These are phyloP conservation scores for Onchidella celtica DNA, from an alignment of 2,888 invertebrate species.

Conservation along the genomic window DNA sequence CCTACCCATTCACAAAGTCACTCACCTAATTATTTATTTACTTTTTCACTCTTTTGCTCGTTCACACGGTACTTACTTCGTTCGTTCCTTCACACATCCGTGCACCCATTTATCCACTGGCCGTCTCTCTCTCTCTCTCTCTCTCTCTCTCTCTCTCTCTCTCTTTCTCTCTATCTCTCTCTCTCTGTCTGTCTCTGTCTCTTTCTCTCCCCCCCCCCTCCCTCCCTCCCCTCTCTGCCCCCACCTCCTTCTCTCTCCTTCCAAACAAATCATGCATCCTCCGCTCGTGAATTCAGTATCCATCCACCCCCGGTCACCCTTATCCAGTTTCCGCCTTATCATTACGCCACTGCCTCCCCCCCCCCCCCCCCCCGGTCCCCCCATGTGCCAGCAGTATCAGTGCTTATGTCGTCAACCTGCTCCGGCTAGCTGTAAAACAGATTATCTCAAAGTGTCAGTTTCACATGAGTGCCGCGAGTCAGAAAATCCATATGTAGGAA, in stretches of 20 bases:
- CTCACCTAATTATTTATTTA: background rate
- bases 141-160: constrained; percentile 3
- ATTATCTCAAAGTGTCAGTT: constrained; percentile 5
- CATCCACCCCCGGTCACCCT: background rate
- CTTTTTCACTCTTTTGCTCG: background rate
- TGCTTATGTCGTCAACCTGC: no score
- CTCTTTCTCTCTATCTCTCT: no score
- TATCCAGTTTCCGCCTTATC: no score
- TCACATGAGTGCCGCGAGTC: background rate
- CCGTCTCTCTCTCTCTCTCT: no score
- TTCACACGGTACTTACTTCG: no score
- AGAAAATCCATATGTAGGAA: no score
- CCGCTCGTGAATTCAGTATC: background rate
- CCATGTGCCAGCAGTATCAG: background rate
- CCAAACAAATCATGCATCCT: background rate
- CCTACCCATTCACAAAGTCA: no score
- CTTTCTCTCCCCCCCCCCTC: background rate
- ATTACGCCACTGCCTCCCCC: background rate
- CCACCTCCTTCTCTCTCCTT: no score
- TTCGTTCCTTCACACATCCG: no score
- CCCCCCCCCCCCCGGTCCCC: background rate
- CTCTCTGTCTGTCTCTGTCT: no score
- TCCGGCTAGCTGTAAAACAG: background rate
- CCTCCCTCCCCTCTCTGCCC: no score
- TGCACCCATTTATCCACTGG: no score